A percentile compares a stretch with the other conserved stretches of the same genome.
These are phyloP conservation scores for Cairina moschata DNA, from an alignment of 2,113 vertebrate genomes.

Conservation along the genomic window DNA sequence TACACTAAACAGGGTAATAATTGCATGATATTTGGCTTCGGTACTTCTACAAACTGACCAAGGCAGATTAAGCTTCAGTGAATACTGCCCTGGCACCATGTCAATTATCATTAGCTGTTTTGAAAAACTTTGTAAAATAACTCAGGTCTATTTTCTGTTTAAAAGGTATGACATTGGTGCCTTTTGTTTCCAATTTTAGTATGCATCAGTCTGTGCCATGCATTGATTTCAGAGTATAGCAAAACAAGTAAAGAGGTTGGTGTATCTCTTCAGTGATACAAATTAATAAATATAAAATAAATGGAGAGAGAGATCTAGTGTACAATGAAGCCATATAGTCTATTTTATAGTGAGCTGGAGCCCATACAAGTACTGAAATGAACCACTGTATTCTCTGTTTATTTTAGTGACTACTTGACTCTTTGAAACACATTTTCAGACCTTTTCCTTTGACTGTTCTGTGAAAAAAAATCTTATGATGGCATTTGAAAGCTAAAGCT, in stretches of 20 bases:
- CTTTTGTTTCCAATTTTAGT: neutral
- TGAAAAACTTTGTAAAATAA: neutral
- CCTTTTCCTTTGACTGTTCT: neutral
- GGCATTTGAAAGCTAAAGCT: neutral
- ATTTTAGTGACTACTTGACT: neutral
- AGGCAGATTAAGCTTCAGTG: neutral
- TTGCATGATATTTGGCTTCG: neutral
- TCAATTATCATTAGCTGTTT: neutral
- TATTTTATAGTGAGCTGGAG: neutral
- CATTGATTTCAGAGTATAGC: neutral
- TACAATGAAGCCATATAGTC: neutral
- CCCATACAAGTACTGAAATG: neutral
- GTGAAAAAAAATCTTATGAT: neutral
- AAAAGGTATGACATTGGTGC: neutral
- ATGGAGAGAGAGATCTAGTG: neutral
- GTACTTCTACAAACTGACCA: neutral
- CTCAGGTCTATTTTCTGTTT: neutral
- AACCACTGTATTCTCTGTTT: neutral
- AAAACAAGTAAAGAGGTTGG: neutral
- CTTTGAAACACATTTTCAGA: neutral
- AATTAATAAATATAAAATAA: neutral
- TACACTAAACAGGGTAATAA: neutral
- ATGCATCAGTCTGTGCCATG: neutral
- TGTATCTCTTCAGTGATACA: neutral
- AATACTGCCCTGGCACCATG: neutral